Evolutionary conservation across 2,113 vertebrate genomes (phyloP), one percentile per base, ranked within the genome.

Genomic region (Corynorhinus townsendii): DNA sequence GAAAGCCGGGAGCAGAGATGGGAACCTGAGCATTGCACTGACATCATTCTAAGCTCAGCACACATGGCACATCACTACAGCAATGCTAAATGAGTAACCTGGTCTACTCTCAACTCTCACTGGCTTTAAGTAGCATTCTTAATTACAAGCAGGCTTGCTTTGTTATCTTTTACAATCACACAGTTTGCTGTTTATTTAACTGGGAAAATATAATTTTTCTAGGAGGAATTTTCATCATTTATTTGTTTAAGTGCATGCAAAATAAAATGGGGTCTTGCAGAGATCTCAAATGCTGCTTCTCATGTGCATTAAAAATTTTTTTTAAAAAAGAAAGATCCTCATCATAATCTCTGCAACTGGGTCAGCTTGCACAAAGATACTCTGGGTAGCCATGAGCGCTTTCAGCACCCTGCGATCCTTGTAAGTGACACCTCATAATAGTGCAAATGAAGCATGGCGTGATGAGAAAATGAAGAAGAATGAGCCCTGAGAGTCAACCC

Each of bases 381-480:
- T 95, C 82, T 98, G 97, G 80, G 95, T 97, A 97, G 97, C 96
- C 40, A 81, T 26, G 94, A 98, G 97, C 93, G 90, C 96, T 93
- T 92, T 2, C 96, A 98, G 97, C 94, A 38, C 98, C 97, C 98
- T 75, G 96, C 92, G 96, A 98, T 97, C 96, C 98, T 98, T 97
- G 97, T 96, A 98, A 98, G 98, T 98, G 98, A 98, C 98, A 98
- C 97, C 69, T 94, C 96, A 97, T 97, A 96, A 98, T 97, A 81
- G 96, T 97, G 98, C 96, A 98, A 98, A 98, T 98, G 98, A 98
- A 98, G 98, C 98, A 94, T 97, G 91, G 97, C 97, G 88, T 96
- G 97, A 97, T 22, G 96, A 97, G 97, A 98, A 98, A 98, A 98
- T 97, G 98, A 98, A 98, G 98, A 98, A 97, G 95, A 98, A 98